Evolutionary conservation across 2,797 vertebrate species (phyloP).

Genomic region (Phalloptychus januarius): DNA sequence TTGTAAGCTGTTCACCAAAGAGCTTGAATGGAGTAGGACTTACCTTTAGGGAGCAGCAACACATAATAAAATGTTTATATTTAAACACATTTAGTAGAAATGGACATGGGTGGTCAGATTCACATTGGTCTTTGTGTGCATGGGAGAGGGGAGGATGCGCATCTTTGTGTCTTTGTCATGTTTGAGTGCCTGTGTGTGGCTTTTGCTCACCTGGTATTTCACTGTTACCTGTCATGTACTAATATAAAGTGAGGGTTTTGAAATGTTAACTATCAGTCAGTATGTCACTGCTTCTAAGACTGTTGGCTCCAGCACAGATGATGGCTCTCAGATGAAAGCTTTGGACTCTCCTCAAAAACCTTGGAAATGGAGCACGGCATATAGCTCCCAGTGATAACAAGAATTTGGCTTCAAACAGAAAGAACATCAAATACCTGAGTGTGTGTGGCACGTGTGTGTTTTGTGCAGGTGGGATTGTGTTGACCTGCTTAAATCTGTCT

Average conservation of each 20-base stretch:
- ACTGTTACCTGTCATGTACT: constrained; percentile 69
- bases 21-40: constrained; percentile 50
- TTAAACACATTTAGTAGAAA: constrained; percentile 68
- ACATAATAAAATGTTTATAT: constrained; percentile 83
- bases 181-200: constrained; percentile 43
- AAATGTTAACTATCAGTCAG: constrained; percentile 80
- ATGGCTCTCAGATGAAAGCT: constrained; percentile 89
- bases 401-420: constrained; percentile 89
- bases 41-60: constrained; percentile 51
- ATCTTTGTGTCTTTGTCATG: constrained; percentile 36
- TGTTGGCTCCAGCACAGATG: constrained; percentile 75
- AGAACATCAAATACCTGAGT: constrained; percentile 90
- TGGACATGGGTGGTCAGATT: constrained; percentile 36
- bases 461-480: constrained; percentile 25
- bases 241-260: constrained; percentile 73
- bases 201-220: constrained; percentile 55
- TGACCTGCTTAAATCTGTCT: constrained; percentile 21
- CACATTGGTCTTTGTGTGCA: constrained; percentile 40
- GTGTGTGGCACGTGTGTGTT: constrained; percentile 44
- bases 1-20: constrained; percentile 81
- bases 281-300: constrained; percentile 73
- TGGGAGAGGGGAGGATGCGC: constrained; percentile 20
- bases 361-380: constrained; percentile 88
- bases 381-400: constrained; percentile 88
- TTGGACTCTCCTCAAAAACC: constrained; percentile 85